Evolutionary conservation across 1,140 invertebrate genomes (phyloP), one percentile per base, ranked within the genome.

Genomic region (Papilio machaon): DNA sequence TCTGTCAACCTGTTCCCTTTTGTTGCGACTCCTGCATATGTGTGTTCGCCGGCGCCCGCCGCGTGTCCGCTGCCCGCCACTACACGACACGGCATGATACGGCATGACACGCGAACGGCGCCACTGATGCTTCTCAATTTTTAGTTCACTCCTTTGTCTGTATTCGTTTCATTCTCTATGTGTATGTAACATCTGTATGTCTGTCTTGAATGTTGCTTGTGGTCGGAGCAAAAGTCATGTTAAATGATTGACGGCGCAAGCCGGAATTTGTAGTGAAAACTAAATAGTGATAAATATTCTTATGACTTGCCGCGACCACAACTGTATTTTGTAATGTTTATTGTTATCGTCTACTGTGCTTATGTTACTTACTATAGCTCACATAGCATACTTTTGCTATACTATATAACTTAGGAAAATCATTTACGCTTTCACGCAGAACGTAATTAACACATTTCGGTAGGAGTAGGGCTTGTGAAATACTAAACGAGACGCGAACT

Each of bases 181-280:
- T 95, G 95, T 95, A 95, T 95, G 94, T 95, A 94, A 95, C 94
- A 94, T 95, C 92, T 95, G 94, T 95, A 95, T 95, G 95, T 95
- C 94, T 94, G 93, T 94, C 94, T 95, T 95, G 91, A 93, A 95
- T 95, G 94, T 95, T 94, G 82, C 86, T 90, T 91, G 90, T 92
- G 92, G 91, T 86, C 91, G 92, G 89, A 91, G 88, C 92, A 92
- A 93, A 91, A 83, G 81, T 77, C 82, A 81, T 70, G 6, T 70
- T 35, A 35, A 15, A 15, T 70, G 3, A 38, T 35, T 38, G 64
- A 70, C 23, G 23, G 30, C n/a, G 6, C 3, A 38, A 38, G 64
- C 64, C 30, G 30, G 6, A 13, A 35, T 38, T 70, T 15, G 60
- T 80, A 84, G 81, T 85, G 79, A 83, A 81, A 77, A 84, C 85